Evolutionary conservation across 23 tunicate genomes (phyloP), one percentile per base, ranked within the genome.

Genomic region (Trididemnum clinides): DNA sequence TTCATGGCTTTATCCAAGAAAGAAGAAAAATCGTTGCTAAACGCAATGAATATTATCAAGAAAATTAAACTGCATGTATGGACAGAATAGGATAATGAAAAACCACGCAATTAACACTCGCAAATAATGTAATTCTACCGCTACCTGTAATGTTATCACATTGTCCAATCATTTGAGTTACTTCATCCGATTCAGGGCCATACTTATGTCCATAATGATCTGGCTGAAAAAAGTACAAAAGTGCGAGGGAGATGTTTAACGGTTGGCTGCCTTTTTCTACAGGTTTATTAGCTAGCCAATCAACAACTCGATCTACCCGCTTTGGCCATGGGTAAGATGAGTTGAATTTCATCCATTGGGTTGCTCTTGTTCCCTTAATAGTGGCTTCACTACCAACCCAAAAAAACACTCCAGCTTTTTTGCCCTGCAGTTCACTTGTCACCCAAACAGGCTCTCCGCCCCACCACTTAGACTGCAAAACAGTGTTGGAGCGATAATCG

Each of bases 361-460:
- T 87, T 21, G 97, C 92, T 18, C 83, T 34, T 1, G 64, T 33
- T 6, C 85, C 80, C 71, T 92, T 84, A 25, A 92, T 92, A 29
- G 71, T 27, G 0, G 89, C 91, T 39, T 93, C 92, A 75, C 98
- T 93, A 10, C 98, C 98, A 21, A 88, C 90, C 98, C 98, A 93
- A 50, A 83, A 93, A 58, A 69, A 93, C n/a, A 74, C 83, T 0
- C 92, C 92, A 64, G 87, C 18, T 6, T 80, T 54, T 25, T 44
- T 37, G 15, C 91, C 91, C 59, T 91, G 87, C 15, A 72, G 76
- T 80, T 96, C 94, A 76, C 89, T 91, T 0, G 99, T 96, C 1
- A 91, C 84, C 99, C 99, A 96, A 50, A 96, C 84, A 12, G 99
- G 99, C 35, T 96, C 99, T 0, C 97, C 99, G 1, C 99, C 99